Percentiles rank a stretch among this genome's conserved stretches.
phyloP scores from a whole-genome alignment of 2,797 vertebrate species.

The Hydrophis major region DNA sequence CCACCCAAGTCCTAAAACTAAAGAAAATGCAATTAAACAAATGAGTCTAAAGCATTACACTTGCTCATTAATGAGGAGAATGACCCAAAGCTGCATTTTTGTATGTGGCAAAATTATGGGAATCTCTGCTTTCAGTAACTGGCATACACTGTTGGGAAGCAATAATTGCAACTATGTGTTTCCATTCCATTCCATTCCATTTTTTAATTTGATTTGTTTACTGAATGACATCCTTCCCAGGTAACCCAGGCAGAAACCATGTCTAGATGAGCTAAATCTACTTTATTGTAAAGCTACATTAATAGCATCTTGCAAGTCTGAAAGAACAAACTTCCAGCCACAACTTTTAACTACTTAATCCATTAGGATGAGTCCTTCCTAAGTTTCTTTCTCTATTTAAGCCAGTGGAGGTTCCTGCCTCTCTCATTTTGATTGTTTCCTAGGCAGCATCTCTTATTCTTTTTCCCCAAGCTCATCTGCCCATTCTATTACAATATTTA shows the following conservation, averaged over 20 bases:
- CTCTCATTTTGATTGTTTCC: too few relatives aligned
- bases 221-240: neutral
- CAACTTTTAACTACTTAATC: too few relatives aligned
- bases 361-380: too few relatives aligned
- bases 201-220: slow-evolving; percentile 1
- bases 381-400: too few relatives aligned
- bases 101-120: neutral
- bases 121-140: neutral
- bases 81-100: neutral
- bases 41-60: neutral
- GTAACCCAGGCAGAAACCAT: too few relatives aligned
- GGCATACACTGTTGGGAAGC: neutral
- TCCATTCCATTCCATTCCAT: neutral
- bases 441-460: too few relatives aligned
- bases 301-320: too few relatives aligned
- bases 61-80: neutral
- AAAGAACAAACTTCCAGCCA: too few relatives aligned
- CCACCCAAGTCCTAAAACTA: neutral
- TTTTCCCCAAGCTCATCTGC: too few relatives aligned
- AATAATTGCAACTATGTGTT: neutral
- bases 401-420: too few relatives aligned
- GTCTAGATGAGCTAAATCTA: too few relatives aligned
- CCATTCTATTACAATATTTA: neutral
- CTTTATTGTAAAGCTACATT: too few relatives aligned
- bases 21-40: neutral